Conservation (phyloP, 2,113 vertebrate genomes). For the Triplophysa dalaica region DNA sequence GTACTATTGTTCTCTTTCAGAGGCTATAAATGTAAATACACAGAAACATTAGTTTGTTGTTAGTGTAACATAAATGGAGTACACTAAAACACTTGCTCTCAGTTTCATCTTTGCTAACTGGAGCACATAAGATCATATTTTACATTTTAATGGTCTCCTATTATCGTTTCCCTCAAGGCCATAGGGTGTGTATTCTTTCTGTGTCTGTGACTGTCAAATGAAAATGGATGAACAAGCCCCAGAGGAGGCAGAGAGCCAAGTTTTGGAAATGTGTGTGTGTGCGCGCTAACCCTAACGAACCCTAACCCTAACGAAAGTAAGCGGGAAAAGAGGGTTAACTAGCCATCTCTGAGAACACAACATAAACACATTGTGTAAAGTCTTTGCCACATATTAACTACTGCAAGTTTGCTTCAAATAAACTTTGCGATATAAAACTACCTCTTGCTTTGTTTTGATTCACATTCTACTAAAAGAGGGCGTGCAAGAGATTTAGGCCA, state of each 20-base stretch:
- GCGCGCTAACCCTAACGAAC: too few relatives aligned
- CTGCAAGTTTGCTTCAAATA: background rate
- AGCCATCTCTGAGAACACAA: background rate
- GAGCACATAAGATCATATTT: background rate
- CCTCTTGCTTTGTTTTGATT: too few relatives aligned
- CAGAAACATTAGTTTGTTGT: background rate
- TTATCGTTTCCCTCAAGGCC: constrained; percentile 30
- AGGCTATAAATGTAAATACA: background rate
- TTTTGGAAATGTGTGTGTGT: background rate
- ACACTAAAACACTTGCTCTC: background rate
- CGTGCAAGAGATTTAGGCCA: too few relatives aligned
- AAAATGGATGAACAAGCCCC: constrained; percentile 19
- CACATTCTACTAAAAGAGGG: too few relatives aligned
- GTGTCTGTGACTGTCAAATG: constrained; percentile 5
- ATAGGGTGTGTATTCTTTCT: background rate
- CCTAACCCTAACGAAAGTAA: background rate
- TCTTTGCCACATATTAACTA: background rate
- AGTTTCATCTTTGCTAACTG: background rate
- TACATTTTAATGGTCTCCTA: constrained; percentile 20
- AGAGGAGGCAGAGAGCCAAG: background rate
- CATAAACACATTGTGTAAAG: background rate
- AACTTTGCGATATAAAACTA: too few relatives aligned
- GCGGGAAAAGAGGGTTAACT: background rate
- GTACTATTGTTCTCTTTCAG: constrained; percentile 24
- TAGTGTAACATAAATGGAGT: background rate